A percentile compares a stretch with the other conserved stretches of the same genome.
Conservation (phyloP, 2,113 vertebrate genomes). For the Sinocyclocheilus anshuiensis region DNA sequence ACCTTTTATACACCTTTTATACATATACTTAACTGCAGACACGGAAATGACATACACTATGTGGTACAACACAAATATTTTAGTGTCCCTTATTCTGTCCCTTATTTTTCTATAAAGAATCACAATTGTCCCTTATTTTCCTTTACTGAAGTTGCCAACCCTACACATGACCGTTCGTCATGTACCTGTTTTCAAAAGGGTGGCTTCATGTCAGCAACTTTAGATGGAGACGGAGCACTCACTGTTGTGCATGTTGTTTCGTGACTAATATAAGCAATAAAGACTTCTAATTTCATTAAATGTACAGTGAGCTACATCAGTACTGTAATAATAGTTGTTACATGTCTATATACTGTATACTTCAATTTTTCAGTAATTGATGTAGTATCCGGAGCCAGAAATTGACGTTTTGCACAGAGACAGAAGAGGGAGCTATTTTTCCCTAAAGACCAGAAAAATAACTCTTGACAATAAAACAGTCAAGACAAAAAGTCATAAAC, state of each 20-base stretch:
- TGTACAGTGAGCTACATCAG: neutral
- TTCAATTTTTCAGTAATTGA: neutral
- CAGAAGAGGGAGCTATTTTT: constrained; percentile 19
- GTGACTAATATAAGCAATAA: neutral
- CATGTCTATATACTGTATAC: neutral
- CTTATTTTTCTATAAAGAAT: no score
- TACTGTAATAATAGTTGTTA: neutral
- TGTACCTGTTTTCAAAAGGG: constrained; percentile 1
- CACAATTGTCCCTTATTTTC: no score
- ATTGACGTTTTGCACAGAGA: neutral
- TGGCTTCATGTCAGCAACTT: constrained; percentile 5
- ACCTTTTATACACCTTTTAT: no score
- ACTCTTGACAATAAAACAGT: no score
- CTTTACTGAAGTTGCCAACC: no score
- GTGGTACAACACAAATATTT: no score
- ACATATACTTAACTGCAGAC: no score
- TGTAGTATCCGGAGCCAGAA: neutral
- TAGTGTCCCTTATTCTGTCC: no score
- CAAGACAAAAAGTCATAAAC: neutral
- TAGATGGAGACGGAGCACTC: neutral
- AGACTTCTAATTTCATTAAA: neutral
- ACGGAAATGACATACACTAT: no score
- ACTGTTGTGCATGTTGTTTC: no score
- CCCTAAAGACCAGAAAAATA: neutral
- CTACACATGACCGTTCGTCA: neutral